phyloP scores from a whole-genome alignment of 2,888 invertebrate genomes.

The Caenorhabditis doughertyi region DNA sequence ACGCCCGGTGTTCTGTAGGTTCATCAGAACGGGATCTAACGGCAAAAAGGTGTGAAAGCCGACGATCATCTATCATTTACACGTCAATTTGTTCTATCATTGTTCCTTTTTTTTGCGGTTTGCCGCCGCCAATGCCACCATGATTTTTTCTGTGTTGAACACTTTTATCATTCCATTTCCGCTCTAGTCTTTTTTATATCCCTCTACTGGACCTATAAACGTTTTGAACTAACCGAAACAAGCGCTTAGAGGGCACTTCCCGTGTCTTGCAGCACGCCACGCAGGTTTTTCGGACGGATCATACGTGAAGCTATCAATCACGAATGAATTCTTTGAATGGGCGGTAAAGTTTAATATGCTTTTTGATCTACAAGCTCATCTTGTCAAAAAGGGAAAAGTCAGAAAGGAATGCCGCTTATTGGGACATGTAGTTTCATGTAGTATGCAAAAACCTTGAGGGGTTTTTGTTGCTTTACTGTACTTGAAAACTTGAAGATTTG shows the following conservation, averaged over 20 bases:
- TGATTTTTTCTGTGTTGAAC: conserved; percentile 1
- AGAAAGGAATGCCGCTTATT: conserved; percentile 56
- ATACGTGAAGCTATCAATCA: conserved; percentile 57
- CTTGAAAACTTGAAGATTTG: conserved; percentile 46
- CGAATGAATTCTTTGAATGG: conserved; percentile 54
- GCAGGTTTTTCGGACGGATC: conserved; percentile 49
- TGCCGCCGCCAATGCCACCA: conserved; percentile 36
- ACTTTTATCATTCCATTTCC: conserved; percentile 30
- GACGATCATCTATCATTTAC: conserved; percentile 58
- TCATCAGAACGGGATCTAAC: conserved; percentile 56
- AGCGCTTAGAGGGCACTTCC: conserved; percentile 22
- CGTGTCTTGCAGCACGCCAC: conserved; percentile 24
- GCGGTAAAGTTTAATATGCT: conserved; percentile 63
- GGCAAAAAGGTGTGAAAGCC: conserved; percentile 61
- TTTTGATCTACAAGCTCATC: conserved; percentile 55
- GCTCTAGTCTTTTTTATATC: neutral
- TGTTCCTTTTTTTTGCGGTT: conserved; percentile 33
- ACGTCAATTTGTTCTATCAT: conserved; percentile 27
- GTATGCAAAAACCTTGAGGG: conserved; percentile 40
- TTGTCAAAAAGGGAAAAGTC: conserved; percentile 12
- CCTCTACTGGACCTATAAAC: conserved; percentile 38
- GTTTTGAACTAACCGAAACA: conserved; percentile 30
- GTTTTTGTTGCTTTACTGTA: conserved; percentile 19
- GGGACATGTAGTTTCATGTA: conserved; percentile 2
- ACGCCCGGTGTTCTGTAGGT: conserved; percentile 59